These are phyloP conservation scores for Pseudonaja textilis DNA, from an alignment of 2,113 vertebrate genomes.

Conservation along the genomic window DNA sequence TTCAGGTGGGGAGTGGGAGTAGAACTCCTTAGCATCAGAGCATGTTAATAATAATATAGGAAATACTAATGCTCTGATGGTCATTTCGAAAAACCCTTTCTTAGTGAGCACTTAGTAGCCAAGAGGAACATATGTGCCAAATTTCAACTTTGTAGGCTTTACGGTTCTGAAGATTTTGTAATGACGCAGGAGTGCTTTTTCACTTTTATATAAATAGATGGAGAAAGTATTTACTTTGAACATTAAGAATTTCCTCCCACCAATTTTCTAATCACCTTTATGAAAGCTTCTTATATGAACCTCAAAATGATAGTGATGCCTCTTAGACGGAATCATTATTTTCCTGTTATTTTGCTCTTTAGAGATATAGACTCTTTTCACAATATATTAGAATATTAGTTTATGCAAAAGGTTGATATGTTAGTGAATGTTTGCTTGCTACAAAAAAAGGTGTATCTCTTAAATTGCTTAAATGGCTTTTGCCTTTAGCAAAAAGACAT, in stretches of 20 bases:
- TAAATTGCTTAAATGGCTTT: slow-evolving; percentile 56
- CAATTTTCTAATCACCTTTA: background rate
- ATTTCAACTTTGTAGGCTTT: no score
- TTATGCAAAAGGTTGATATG: slow-evolving; percentile 51
- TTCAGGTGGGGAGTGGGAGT: no score
- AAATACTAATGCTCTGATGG: no score
- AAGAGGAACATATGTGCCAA: no score
- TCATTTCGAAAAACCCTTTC: no score
- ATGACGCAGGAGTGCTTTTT: no score
- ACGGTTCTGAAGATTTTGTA: no score
- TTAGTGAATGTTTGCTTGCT: slow-evolving; percentile 64
- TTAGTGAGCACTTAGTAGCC: no score
- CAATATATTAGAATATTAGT: slow-evolving; percentile 53
- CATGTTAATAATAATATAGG: no score
- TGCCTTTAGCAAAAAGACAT: slow-evolving; percentile 63
- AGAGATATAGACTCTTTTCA: slow-evolving; percentile 46
- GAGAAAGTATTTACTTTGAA: background rate
- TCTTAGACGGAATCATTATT: background rate
- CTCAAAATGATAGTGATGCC: background rate
- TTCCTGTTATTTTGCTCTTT: slow-evolving; percentile 28
- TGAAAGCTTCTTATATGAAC: background rate
- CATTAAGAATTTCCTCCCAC: background rate
- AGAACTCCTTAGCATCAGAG: no score
- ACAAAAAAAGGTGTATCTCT: slow-evolving; percentile 61
- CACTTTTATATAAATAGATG: no score